Evolutionary conservation across 2,797 vertebrate species (phyloP), one percentile per base, ranked within the genome.

Genomic region (Otolemur crassicaudatus): DNA sequence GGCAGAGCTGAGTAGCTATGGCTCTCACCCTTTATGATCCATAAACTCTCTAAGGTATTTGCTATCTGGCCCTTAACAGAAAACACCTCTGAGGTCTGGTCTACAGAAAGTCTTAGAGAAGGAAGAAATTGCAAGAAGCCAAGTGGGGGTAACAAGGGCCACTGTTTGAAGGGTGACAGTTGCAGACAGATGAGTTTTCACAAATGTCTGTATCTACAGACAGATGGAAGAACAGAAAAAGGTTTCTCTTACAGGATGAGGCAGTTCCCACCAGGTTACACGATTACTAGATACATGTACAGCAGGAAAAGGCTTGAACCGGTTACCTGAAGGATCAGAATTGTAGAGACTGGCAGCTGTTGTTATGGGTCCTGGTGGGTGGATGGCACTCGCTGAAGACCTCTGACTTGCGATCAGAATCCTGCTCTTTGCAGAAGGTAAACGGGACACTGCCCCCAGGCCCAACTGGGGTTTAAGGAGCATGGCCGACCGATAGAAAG

Each of bases 381-480:
- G 98, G 89, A 99, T 95, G 95, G 98, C 98, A 2, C 97, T 97
- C 1, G 98, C 97, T 56, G 99, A 98, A 82, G 99, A 98, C 95
- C 99, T 99, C 63, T 99, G 99, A 98, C 99, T 99, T 0, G 99
- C 97, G 25, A 99, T 99, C 81, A 99, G 98, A 96, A 99, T 98
- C 98, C 99, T 99, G 90, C 98, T 98, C 97, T 99, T 99, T 81
- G 99, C 97, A 73, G 99, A 98, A 0, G 99, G 99, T 94, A 99
- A 98, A 95, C 99, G 99, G 94, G 99, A 99, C 97, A 99, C 99
- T 0, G 99, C 99, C 0, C 99, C 99, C 93, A 99, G 98, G 29
- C 99, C 99, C 81, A 99, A 80, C 98, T 99, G 99, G 94, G 99
- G 99, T 97, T 99, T 99, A 58, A 99, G 98, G 58, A 99, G 98